Percentiles rank a stretch among this genome's conserved stretches.
phyloP scores from a whole-genome alignment of 1,140 invertebrate species.

The Anastrepha ludens region DNA sequence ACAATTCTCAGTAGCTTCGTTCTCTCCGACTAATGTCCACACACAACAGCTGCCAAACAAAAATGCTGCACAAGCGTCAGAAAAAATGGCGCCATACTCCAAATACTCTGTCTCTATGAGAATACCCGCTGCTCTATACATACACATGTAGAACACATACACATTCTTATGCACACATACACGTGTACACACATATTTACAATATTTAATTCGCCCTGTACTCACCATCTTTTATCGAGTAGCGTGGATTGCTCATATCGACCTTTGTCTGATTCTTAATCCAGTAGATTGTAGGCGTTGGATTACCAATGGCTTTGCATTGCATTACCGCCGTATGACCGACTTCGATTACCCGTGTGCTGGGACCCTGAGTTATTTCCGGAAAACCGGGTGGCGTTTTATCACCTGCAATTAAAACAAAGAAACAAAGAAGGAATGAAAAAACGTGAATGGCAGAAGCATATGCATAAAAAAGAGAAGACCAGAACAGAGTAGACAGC shows the following conservation, averaged over 20 bases:
- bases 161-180: not conserved
- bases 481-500: not conserved
- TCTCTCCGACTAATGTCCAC: no score
- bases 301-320: conserved; percentile 90
- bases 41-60: no score
- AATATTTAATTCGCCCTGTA: conserved; percentile 59
- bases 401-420: conserved; percentile 81
- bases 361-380: conserved; percentile 85
- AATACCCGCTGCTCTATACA: not conserved
- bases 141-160: not conserved
- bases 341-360: conserved; percentile 93
- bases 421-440: conserved; percentile 33
- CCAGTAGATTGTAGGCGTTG: conserved; percentile 92
- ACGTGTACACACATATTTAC: not conserved
- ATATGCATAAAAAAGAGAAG: not conserved
- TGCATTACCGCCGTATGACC: conserved; percentile 92
- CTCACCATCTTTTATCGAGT: conserved; percentile 88
- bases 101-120: no score
- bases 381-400: conserved; percentile 94
- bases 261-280: conserved; percentile 93
- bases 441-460: not conserved
- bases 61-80: no score
- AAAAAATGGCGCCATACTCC: no score
- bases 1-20: no score
- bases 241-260: conserved; percentile 89